A percentile compares a stretch with the other conserved stretches of the same genome.
These are phyloP conservation scores for Acleris literana DNA, from an alignment of 2,888 invertebrate genomes.

Conservation along the genomic window DNA sequence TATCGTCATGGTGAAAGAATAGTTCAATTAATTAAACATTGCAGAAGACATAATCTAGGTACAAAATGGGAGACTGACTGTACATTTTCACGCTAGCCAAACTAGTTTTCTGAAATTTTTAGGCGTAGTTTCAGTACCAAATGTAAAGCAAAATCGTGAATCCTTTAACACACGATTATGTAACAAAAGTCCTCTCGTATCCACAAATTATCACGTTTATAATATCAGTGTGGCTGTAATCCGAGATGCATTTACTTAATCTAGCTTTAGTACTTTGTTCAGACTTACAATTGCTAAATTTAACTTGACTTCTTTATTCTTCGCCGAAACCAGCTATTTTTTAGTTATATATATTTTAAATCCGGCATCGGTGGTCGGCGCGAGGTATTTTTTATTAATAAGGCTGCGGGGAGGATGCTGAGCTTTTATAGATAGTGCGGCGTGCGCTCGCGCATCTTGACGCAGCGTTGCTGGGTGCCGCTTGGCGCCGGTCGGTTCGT, in stretches of 20 bases:
- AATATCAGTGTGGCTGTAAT: too few relatives aligned
- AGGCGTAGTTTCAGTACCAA: too few relatives aligned
- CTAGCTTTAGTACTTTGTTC: conserved; percentile 31
- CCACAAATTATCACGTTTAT: too few relatives aligned
- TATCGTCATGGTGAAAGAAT: too few relatives aligned
- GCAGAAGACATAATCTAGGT: too few relatives aligned
- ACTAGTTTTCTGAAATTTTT: too few relatives aligned
- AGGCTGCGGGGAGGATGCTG: conserved; percentile 1
- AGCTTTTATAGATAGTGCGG: conserved; percentile 23
- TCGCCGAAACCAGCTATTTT: not conserved
- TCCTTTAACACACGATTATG: too few relatives aligned
- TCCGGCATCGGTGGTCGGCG: conserved; percentile 12
- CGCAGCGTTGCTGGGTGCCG: conserved; percentile 14
- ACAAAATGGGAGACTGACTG: too few relatives aligned
- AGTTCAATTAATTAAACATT: too few relatives aligned
- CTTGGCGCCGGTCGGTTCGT: conserved; percentile 11
- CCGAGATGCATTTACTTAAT: not conserved
- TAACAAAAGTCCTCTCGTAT: too few relatives aligned
- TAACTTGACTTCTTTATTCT: conserved; percentile 9
- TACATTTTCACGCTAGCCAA: too few relatives aligned
- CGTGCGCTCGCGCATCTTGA: conserved; percentile 20
- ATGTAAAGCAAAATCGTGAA: too few relatives aligned
- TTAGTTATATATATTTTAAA: not conserved
- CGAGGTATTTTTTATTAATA: conserved; percentile 20
- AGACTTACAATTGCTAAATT: conserved; percentile 31